These are phyloP conservation scores for Euschistus heros DNA, from an alignment of 1,140 invertebrate species.

Conservation along the genomic window DNA sequence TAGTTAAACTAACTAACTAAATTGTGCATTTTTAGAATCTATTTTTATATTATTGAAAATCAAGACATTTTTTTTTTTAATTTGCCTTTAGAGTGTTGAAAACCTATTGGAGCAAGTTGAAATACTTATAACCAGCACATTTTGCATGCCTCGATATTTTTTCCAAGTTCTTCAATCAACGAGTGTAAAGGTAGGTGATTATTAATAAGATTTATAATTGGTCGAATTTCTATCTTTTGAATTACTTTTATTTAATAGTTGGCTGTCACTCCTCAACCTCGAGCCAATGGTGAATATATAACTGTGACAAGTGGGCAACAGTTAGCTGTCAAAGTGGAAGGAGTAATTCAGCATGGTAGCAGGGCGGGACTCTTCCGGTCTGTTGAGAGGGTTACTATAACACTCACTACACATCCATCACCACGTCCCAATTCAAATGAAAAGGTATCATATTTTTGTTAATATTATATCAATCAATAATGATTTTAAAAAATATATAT, in stretches of 20 bases:
- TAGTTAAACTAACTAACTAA: not conserved
- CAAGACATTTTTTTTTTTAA: slow-evolving; percentile 15
- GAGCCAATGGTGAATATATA: slow-evolving; percentile 62
- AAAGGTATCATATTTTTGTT: slow-evolving; percentile 18
- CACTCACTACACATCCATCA: slow-evolving; percentile 52
- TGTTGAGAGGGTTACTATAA: slow-evolving; percentile 58
- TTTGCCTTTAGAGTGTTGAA: slow-evolving; percentile 51
- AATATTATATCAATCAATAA: slow-evolving; percentile 6
- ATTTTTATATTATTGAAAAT: slow-evolving; percentile 9
- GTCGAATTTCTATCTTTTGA: not conserved
- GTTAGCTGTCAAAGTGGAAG: slow-evolving; percentile 75
- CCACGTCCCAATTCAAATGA: slow-evolving; percentile 41
- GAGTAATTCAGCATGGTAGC: slow-evolving; percentile 62
- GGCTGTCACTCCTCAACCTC: slow-evolving; percentile 71
- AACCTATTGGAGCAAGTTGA: slow-evolving; percentile 54
- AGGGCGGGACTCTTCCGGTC: slow-evolving; percentile 53
- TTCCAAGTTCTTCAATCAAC: slow-evolving; percentile 81
- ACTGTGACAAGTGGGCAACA: slow-evolving; percentile 63
- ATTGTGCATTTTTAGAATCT: slow-evolving; percentile 6
- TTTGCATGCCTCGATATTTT: slow-evolving; percentile 72
- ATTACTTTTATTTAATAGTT: slow-evolving; percentile 40
- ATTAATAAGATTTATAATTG: not conserved
- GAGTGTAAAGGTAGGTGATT: slow-evolving; percentile 37
- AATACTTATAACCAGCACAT: slow-evolving; percentile 50
- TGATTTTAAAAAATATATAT: not conserved